Evolutionary conservation across 2,113 vertebrate species (phyloP), one percentile per base, ranked within the genome.

Genomic region (Ophthalmolycus amberensis): DNA sequence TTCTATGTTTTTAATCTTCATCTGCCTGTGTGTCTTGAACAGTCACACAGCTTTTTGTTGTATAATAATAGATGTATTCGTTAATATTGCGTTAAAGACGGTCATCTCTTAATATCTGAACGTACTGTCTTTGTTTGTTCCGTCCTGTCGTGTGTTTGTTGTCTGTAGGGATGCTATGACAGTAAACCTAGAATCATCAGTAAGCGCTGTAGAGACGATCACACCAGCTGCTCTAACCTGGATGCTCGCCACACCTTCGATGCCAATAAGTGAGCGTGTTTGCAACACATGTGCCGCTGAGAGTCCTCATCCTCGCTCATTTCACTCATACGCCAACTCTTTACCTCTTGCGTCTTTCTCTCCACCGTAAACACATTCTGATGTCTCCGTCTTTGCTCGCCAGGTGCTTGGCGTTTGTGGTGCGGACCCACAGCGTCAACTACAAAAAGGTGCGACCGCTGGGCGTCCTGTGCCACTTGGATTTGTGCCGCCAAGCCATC

Each of bases 141-240:
- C 11, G 54, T 16, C 11, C 6, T 10, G 2, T 69, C 29, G 46
- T 11, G 25, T 15, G 15, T 71, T 16, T 67, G 3, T 73, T 59
- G 27, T 75, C 40, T 82, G 5, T 29, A 99, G 98, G 95, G 94
- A 87, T 99, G 98, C 90, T 99, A 96, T 85, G 97, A 99, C 93
- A 93, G 94, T 86, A 98, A 97, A 91, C 98, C 98, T 38, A 93
- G 96, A 85, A 96, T 97, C 91, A 98, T 99, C 94, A 99, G 97
- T 93, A 96, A 96, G 86, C 96, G 96, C 91, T 95, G 92, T 90
- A 95, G 94, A 93, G 96, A 97, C 65, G 94, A 95, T n/a, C 95
- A 89, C 1, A 83, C 95, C 34, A 82, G 96, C 89, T 99, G 98
- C 93, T 97, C 97, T 68, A 98, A 97, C 89, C 80, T 93, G 80